Percentiles rank a stretch among this genome's conserved stretches.
Conservation (phyloP, 1,140 invertebrate species). For the Drosophila varians region DNA sequence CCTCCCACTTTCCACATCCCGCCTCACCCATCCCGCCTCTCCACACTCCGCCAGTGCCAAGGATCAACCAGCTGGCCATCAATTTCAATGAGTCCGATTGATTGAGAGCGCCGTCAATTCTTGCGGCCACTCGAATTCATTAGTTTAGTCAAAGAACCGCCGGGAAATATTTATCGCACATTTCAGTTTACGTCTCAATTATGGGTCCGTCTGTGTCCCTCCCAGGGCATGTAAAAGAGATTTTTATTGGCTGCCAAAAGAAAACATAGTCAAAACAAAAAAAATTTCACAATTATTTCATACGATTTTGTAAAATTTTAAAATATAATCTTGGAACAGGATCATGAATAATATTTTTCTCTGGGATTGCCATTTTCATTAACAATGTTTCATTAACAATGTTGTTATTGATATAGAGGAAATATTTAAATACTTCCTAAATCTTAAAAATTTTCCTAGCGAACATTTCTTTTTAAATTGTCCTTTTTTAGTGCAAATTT, state of each 20-base stretch:
- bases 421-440: no score
- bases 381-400: no score
- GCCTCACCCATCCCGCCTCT: slow-evolving; percentile 3
- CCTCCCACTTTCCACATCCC: background rate
- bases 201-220: slow-evolving; percentile 17
- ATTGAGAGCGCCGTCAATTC: slow-evolving; percentile 62
- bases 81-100: slow-evolving; percentile 70
- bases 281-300: background rate
- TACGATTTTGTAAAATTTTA: no score
- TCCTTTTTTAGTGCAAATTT: background rate
- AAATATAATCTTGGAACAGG: no score
- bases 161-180: slow-evolving; percentile 35
- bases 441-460: background rate
- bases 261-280: slow-evolving; percentile 10
- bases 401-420: no score
- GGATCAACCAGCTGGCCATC: slow-evolving; percentile 42
- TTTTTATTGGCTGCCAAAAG: slow-evolving; percentile 18
- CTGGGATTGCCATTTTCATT: no score
- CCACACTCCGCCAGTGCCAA: slow-evolving; percentile 3
- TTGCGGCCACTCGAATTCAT: slow-evolving; percentile 44
- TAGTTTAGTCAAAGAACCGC: slow-evolving; percentile 51
- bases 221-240: slow-evolving; percentile 24
- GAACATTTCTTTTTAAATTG: background rate
- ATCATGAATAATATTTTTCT: no score
- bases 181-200: slow-evolving; percentile 49